Percentiles rank a stretch among this genome's conserved stretches.
phyloP scores from a whole-genome alignment of 2,797 vertebrate species.

The Eurystomus glaucurus region DNA sequence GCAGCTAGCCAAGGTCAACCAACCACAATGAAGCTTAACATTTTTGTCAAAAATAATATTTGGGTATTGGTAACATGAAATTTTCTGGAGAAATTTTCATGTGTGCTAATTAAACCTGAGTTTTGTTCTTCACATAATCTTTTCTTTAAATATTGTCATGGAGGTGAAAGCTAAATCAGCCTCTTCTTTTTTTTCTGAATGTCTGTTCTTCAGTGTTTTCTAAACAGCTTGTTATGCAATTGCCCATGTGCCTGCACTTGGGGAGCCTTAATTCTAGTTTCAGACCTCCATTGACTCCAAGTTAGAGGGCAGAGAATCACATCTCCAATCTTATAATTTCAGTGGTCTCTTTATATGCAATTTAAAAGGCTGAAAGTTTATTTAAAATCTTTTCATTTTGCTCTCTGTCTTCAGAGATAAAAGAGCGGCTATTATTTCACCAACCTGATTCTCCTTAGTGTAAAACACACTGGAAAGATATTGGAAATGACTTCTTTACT shows the following conservation, averaged over 20 bases:
- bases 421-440: not conserved
- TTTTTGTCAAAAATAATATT: not conserved
- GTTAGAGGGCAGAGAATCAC: not conserved
- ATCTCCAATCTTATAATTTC: not conserved
- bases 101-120: not conserved
- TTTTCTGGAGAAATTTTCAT: not conserved
- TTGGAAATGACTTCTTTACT: not conserved
- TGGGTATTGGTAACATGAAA: not conserved
- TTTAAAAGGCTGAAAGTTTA: not conserved
- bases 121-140: not conserved
- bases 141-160: not conserved
- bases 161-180: not conserved
- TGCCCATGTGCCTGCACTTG: not conserved
- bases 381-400: not conserved
- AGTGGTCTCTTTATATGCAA: not conserved
- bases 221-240: not conserved
- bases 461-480: not conserved
- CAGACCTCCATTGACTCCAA: not conserved
- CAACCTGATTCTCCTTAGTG: not conserved
- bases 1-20: not conserved
- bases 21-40: not conserved
- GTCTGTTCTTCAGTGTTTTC: not conserved
- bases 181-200: not conserved
- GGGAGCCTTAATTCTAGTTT: not conserved
- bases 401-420: not conserved